Evolutionary conservation across 1,140 invertebrate species (phyloP), one percentile per base, ranked within the genome.

Genomic region (Dendrolimus punctatus): DNA sequence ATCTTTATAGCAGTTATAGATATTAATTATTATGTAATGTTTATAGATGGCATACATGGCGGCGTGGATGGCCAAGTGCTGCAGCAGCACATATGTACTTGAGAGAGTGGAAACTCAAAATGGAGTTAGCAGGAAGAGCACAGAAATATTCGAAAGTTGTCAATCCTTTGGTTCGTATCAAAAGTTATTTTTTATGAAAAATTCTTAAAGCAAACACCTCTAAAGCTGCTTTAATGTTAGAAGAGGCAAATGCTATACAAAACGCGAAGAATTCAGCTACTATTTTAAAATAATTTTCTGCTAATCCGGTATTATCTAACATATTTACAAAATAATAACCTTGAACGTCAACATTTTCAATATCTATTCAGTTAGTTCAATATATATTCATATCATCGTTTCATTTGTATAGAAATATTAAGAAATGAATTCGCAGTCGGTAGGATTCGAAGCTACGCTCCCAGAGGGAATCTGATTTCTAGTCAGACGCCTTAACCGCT

Each of bases 391-490:
- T 23, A 23, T 23, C 23, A 23, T 23, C 1, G 23, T 23, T 23
- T 23, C 1, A 23, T 23, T 2, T 23, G 23, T 23, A 2, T 23
- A 23, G 3, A 23, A 23, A 23, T 23, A 23, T 23, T 23, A 23
- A 23, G n/a, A 23, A 23, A 23, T 3, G 3, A 23, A 23, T 70
- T 62, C 92, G 92, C 92, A 92, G 92, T 90, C 92, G 91, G 91
- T 93, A 93, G 92, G 92, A 93, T 91, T 93, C 92, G 92, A 93
- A 93, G 91, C 92, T 93, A 92, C 91, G 92, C 93, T 93, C 91
- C 91, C 91, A 93, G 91, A 93, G 91, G 92, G 92, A 93, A 93
- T 92, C 91, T 92, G 92, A 93, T 93, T 93, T 93, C 91, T 91
- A 93, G 91, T 61, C 59, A 61, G 59, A 61, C 59, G 59, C 59